These are phyloP conservation scores for Zaprionus vittiger DNA, from an alignment of 1,140 invertebrate genomes.

Conservation along the genomic window DNA sequence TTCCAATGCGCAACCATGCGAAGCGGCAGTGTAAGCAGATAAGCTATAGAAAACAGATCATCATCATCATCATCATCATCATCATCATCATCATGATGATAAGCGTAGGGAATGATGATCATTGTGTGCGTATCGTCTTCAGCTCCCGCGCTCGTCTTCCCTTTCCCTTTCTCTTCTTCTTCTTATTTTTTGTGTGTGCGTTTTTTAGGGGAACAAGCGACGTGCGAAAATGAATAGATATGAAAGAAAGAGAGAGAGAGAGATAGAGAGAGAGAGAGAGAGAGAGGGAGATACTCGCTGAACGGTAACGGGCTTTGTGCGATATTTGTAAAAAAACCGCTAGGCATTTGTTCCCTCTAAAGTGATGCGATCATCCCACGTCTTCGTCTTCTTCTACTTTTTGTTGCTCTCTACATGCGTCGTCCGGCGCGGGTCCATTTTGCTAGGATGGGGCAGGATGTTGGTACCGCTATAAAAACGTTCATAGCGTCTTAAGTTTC, in stretches of 20 bases:
- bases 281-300: conserved; percentile 11
- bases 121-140: conserved; percentile 12
- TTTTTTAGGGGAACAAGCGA: conserved; percentile 33
- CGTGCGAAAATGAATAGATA: conserved; percentile 57
- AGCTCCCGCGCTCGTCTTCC: conserved; percentile 5
- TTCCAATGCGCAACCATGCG: conserved; percentile 59
- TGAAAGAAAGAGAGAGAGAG: not conserved
- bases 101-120: conserved; percentile 24
- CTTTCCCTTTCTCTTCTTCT: conserved; percentile 4
- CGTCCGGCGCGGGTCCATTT: conserved; percentile 63
- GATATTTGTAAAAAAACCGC: conserved; percentile 72
- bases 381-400: conserved; percentile 5
- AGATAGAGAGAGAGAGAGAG: conserved; percentile 7
- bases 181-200: conserved; percentile 26
- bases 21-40: conserved; percentile 59
- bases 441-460: conserved; percentile 68
- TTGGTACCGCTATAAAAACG: conserved; percentile 78
- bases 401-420: not conserved
- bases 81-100: conserved; percentile 44
- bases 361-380: conserved; percentile 66
- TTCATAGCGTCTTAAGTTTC: conserved; percentile 74
- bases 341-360: conserved; percentile 63
- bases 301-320: conserved; percentile 64
- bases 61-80: conserved; percentile 53
- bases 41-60: conserved; percentile 60